These are phyloP conservation scores for Sander lucioperca DNA, from an alignment of 2,113 vertebrate species.

Conservation along the genomic window DNA sequence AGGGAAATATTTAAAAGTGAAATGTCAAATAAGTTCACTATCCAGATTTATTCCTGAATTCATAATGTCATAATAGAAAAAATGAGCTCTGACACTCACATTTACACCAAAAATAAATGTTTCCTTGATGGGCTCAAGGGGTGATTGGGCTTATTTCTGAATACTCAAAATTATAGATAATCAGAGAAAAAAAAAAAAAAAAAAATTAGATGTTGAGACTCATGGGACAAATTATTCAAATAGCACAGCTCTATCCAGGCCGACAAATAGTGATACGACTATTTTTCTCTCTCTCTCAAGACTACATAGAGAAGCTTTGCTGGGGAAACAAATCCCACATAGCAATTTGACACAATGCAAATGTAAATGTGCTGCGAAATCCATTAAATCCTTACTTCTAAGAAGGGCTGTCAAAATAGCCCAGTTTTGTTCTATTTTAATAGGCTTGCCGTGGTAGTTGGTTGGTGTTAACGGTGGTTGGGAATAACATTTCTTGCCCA, in stretches of 20 bases:
- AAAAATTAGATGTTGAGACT: too few relatives aligned
- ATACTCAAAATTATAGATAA: conserved; percentile 14
- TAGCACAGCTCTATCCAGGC: not conserved
- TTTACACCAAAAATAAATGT: conserved; percentile 7
- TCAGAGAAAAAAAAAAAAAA: not conserved
- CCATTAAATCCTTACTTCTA: conserved; percentile 35
- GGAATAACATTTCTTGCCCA: too few relatives aligned
- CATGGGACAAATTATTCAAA: not conserved
- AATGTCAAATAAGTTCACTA: conserved; percentile 43
- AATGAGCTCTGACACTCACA: conserved; percentile 14
- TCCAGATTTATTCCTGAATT: conserved; percentile 39
- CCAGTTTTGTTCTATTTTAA: conserved; percentile 5
- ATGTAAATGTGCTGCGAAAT: conserved; percentile 41
- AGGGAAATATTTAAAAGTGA: conserved; percentile 9
- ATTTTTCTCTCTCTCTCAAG: not conserved
- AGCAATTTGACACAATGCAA: conserved; percentile 46
- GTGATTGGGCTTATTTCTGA: not conserved
- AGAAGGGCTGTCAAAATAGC: conserved; percentile 22
- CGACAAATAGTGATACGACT: not conserved
- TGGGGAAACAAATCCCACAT: conserved; percentile 32
- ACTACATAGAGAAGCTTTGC: conserved; percentile 24
- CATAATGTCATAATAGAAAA: conserved; percentile 11
- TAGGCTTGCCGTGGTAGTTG: too few relatives aligned
- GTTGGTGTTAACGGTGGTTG: too few relatives aligned
- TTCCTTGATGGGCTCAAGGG: not conserved